These are phyloP conservation scores for Ophioninae sp. DNA, from an alignment of 2,888 invertebrate species.

Conservation along the genomic window DNA sequence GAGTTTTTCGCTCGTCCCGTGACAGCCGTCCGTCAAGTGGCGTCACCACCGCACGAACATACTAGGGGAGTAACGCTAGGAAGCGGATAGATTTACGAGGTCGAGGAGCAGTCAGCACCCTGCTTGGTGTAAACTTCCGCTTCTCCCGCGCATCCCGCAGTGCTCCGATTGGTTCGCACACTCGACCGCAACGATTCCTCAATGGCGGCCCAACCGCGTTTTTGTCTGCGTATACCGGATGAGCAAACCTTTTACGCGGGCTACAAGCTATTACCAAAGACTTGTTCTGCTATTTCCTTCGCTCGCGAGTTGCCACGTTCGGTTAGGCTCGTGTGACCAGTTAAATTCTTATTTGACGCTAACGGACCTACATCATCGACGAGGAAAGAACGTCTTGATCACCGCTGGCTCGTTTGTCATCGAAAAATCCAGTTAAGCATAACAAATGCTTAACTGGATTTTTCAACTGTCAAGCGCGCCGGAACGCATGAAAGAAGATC, in stretches of 20 bases:
- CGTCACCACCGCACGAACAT: constrained; percentile 75
- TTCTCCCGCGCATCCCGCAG: constrained; percentile 44
- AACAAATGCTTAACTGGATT: not conserved
- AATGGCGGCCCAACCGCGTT: constrained; percentile 5
- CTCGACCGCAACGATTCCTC: constrained; percentile 8
- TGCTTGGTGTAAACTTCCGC: constrained; percentile 1
- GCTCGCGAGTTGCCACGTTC: constrained; percentile 48
- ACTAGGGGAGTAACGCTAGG: constrained; percentile 76
- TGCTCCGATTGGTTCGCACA: constrained; percentile 6
- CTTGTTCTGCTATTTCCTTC: constrained; percentile 60
- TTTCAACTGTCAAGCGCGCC: not conserved
- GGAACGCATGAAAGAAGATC: not conserved
- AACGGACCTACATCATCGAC: not conserved
- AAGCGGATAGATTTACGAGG: constrained; percentile 74
- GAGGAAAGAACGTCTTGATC: not conserved
- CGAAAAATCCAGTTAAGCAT: too few species aligned
- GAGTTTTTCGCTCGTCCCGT: not conserved
- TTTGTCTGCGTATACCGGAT: not conserved
- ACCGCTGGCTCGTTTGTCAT: not conserved
- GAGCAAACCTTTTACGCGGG: not conserved
- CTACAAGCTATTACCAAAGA: constrained; percentile 50
- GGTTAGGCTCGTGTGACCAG: not conserved
- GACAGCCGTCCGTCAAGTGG: constrained; percentile 70
- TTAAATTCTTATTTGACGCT: constrained; percentile 1
- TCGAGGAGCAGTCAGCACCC: not conserved